Conservation (phyloP, 2,113 vertebrate genomes). For the Apodemus sylvaticus region DNA sequence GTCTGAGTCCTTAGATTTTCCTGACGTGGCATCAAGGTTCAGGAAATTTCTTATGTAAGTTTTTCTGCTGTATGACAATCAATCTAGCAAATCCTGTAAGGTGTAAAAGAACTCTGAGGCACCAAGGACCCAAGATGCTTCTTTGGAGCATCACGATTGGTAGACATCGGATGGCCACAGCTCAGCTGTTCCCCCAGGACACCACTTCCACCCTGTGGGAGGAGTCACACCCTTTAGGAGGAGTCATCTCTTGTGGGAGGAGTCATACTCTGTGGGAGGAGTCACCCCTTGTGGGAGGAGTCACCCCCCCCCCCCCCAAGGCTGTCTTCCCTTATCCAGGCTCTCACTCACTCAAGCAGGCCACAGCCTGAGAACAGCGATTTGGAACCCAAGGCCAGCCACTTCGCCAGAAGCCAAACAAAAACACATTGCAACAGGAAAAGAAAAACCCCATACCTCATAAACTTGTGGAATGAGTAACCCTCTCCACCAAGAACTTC, state of each 20-base stretch:
- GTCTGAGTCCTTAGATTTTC: neutral
- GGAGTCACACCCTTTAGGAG: constrained; percentile 51
- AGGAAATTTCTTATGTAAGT: neutral
- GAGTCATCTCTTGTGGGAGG: constrained; percentile 47
- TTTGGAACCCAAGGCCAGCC: constrained; percentile 69
- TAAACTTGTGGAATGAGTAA: constrained; percentile 66
- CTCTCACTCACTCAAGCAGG: constrained; percentile 70
- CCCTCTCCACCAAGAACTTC: constrained; percentile 49
- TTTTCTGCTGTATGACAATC: neutral
- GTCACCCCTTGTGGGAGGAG: constrained; percentile 44
- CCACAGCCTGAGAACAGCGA: constrained; percentile 79
- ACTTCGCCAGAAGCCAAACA: constrained; percentile 76
- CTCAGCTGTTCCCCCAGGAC: constrained; percentile 37
- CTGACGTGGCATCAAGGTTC: neutral
- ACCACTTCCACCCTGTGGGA: constrained; percentile 48
- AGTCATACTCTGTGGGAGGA: constrained; percentile 50
- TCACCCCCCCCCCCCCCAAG: constrained; percentile 12
- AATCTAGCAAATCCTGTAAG: neutral
- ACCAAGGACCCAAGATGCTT: constrained; percentile 6
- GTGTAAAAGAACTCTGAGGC: neutral
- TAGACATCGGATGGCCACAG: constrained; percentile 42
- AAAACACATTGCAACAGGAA: constrained; percentile 80
- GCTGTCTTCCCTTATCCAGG: neutral
- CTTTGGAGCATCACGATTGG: neutral
- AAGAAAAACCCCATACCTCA: constrained; percentile 51